Evolutionary conservation across 92 coral and sea anemone species (phyloP), one percentile per base, ranked within the genome.

Genomic region (Zoanthus solanderi): DNA sequence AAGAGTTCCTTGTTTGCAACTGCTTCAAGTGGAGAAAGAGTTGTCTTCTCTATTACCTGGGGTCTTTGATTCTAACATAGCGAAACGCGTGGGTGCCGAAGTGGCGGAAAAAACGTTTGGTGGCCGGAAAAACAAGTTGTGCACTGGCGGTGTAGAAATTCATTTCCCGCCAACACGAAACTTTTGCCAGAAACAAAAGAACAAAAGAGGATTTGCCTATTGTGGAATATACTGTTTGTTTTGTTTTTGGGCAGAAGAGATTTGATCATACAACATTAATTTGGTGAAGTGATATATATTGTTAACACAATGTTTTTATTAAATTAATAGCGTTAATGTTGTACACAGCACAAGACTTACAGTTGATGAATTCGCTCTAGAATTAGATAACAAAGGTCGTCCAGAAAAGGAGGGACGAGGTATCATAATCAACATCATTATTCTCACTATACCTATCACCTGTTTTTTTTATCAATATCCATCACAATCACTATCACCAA

Each of bases 131-230:
- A 7, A 52, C 29, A 16, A 31, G 54, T 11, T 9, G 44, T 80
- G 84, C 16, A 60, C 72, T 5, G 34, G 73, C 7, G 84, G 84
- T 34, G 56, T 80, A 6, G 84, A 80, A 45, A 65, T 80, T 42
- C 84, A 80, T 80, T 80, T 61, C n/a, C 84, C 84, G 34, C 74
- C 54, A 12, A 56, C 74, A 9, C 73, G 74, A 37, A n/a, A 73
- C 18, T 42, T 34, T 17, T 80, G 84, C 72, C 15, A 47, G 9
- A 52, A 16, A 17, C 74, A 29, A 29, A 67, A n/a, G 47, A 60
- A 37, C 28, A 79, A 44, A 10, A 58, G 84, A 9, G 71, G 53
- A 44, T 42, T 45, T 46, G 37, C 1, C n/a, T 0, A 8, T 4
- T 66, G 84, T 48, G 5, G 10, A 4, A n/a, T 1, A 17, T 80